phyloP scores from a whole-genome alignment of 2,113 vertebrate species.

The Suncus etruscus region DNA sequence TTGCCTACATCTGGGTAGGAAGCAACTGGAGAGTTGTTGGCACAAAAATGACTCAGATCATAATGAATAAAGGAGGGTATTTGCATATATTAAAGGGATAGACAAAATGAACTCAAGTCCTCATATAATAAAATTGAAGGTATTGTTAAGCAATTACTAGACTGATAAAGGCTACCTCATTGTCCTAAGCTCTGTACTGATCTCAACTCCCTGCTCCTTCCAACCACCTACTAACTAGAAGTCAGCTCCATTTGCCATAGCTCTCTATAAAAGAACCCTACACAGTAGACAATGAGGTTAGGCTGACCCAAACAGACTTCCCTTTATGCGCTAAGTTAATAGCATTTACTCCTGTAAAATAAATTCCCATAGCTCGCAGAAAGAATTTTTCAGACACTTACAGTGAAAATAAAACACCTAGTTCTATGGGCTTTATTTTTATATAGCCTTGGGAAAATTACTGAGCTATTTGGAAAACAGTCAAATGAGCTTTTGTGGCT shows the following conservation, averaged over 20 bases:
- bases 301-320: neutral
- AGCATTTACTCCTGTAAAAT: neutral
- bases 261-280: neutral
- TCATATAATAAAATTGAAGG: conserved; percentile 5
- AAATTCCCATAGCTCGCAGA: neutral
- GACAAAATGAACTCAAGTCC: neutral
- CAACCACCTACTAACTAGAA: neutral
- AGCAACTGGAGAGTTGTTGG: neutral
- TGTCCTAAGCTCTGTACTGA: neutral
- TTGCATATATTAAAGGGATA: neutral
- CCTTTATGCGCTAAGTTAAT: neutral
- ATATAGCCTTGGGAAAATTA: neutral
- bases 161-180: neutral
- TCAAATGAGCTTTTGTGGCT: conserved; percentile 19
- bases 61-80: neutral
- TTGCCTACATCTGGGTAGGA: neutral
- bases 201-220: neutral
- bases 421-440: neutral
- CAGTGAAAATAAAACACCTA: neutral
- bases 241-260: neutral
- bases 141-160: neutral
- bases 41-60: neutral
- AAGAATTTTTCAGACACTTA: neutral
- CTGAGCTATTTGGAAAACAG: neutral
- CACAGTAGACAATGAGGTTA: neutral